Base-by-base conservation (phyloP, 1,140 invertebrate genomes). In the Ips typographus region DNA sequence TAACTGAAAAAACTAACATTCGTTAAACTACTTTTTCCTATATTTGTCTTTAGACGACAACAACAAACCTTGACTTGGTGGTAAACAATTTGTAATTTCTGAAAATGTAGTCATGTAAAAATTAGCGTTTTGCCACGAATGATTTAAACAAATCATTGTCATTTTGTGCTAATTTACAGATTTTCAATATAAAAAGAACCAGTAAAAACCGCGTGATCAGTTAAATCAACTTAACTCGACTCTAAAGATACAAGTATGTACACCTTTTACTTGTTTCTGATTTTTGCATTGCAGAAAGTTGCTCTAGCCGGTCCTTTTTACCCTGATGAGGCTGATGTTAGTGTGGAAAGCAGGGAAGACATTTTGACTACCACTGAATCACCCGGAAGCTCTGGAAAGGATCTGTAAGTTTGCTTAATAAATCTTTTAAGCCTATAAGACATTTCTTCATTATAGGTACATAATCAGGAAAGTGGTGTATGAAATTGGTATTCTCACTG, bases 401-500 rank as follows among this genome's bases (percentile, higher is more conserved):
- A 55, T 55, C 37, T 55, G 52, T 55, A 55, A 55, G 52, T 55
- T 55, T 2, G 1, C 4, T 38, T 37, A 36, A 6, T 36, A 55
- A 38, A 1, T 6, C 37, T 55, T 55, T 55, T 55, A 8, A 6
- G 1, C 7, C 7, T 55, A 2, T 37, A 53, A n/a, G 44, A 36
- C 65, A 73, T 70, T 53, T 22, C 65, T 0, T 22, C 22, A 22
- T 22, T 22, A 42, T 43, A 86, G 84, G 61, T 85, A 85, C 64
- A 82, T 86, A 22, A 84, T 86, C 66, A 85, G 83, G 72, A 84
- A 84, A 1, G 80, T 85, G 36, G 84, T 85, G 43, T 86, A 86
- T 73, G 85, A 86, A 78, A 84, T 86, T 66, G 85, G 85, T 52
- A 84, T 86, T 65, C 77, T 86, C 40, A 85, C 85, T 7, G 83